Base-by-base conservation (phyloP, 2,113 vertebrate genomes). In the Eurystomus gularis region DNA sequence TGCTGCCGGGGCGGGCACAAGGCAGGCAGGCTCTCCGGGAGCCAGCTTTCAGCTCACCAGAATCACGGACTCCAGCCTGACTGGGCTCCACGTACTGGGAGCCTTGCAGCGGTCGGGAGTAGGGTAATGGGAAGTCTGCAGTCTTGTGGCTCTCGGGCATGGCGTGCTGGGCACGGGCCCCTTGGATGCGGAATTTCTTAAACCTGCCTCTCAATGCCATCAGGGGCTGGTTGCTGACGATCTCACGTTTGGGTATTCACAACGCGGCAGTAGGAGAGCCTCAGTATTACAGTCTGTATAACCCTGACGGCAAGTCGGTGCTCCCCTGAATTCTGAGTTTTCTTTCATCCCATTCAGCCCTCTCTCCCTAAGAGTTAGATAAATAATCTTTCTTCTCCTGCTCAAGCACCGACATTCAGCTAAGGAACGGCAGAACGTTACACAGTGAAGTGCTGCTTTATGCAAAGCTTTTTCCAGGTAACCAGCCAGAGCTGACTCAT, bases 401-500 rank as follows among this genome's bases (percentile, higher is more conserved):
- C 48, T 86, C 62, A 52, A 62, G 35, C 39, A 82, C 28, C 5
- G 4, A 58, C 29, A 42, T 73, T 60, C 37, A 65, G 61, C 46
- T 60, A 84, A 81, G 37, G 71, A 90, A 70, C 21, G 84, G 69
- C 48, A 91, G 92, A 94, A 72, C 46, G 44, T 70, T 13, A 76
- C 60, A 60, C 0, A 4, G 55, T 64, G 33, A 93, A 92, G 35
- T 25, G 31, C 44, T 91, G 42, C 57, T 79, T 60, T 62, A 73
- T 85, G 31, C 48, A 80, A 90, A 60, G 13, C 19, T 82, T 92
- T 81, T 86, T 71, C 33, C 66, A 65, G 65, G 54, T 86, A 90
- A 88, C 35, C 76, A 85, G 42, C 35, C 89, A 82, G 87, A 93
- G 55, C 26, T 82, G 72, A 82, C 42, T 90, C 35, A 44, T 77